phyloP scores from a whole-genome alignment of 2,113 vertebrate species.

The Phalacrocorax aristotelis region DNA sequence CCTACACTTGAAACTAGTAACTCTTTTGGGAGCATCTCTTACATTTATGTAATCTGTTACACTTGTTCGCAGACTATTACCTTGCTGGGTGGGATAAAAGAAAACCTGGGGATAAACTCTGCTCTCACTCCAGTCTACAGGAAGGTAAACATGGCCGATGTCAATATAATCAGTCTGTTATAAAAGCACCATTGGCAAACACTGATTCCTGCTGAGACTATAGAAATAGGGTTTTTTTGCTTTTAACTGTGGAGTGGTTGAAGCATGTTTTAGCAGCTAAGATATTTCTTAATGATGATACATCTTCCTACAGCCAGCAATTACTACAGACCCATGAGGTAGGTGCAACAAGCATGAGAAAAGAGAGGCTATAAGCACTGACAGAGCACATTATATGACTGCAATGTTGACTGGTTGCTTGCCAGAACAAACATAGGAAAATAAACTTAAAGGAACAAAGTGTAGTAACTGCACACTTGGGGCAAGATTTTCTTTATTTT shows the following conservation, averaged over 20 bases:
- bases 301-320: neutral
- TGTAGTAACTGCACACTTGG: neutral
- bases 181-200: neutral
- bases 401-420: neutral
- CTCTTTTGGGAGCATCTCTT: neutral
- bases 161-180: neutral
- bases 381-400: neutral
- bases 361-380: neutral
- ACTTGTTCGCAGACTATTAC: neutral
- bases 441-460: neutral
- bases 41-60: neutral
- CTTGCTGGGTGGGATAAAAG: neutral
- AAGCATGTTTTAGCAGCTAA: neutral
- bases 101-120: neutral
- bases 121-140: neutral
- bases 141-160: neutral
- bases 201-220: neutral
- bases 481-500: neutral
- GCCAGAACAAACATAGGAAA: neutral
- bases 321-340: neutral
- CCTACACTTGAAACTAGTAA: neutral
- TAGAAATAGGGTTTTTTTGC: neutral
- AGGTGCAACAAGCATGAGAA: neutral
- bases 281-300: neutral
- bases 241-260: neutral